Evolutionary conservation across 2,888 invertebrate genomes (phyloP), one percentile per base, ranked within the genome.

Genomic region (Melanostoma mellinum): DNA sequence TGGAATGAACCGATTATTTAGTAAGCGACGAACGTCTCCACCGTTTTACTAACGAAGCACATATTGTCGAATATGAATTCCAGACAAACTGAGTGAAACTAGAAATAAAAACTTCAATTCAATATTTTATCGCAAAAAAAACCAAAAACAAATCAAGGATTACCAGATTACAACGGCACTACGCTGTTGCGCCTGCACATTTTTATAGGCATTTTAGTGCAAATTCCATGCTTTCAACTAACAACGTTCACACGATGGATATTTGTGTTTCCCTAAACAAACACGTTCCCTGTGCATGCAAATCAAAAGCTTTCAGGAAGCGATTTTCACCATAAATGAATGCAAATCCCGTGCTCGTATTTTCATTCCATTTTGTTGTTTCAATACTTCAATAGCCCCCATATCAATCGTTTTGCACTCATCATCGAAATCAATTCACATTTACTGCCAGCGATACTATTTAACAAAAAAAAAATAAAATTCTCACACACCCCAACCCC

Each of bases 301-400:
- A 67, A 55, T 50, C 40, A 38, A 68, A 68, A 50, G 50, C 60
- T 32, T 46, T 44, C 75, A 52, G 75, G 75, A 75, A 75, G 53
- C 33, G 20, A 60, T 75, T 75, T 56, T 36, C 44, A 8, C 5
- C 10, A 60, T 53, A 69, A 20, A 61, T 76, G 35, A 20, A 65
- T 52, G 50, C 63, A 72, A 71, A 72, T 69, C 40, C 61, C 46
- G 8, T 42, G 42, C n/a, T 60, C 30, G 61, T 10, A 60, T 20
- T 20, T 20, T 20, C 20, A 20, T 38, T 30, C 1, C 4, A 30
- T 63, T 30, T 20, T 38, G 38, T 63, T 63, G 63, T 63, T 50
- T 38, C 48, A n/a, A 36, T 38, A 20, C 20, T 50, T 35, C 9
- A 35, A 63, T 20, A 40, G 30, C 38, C 63, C n/a, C 20, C 20